A percentile compares a stretch with the other conserved stretches of the same genome.
phyloP scores from a whole-genome alignment of 2,797 vertebrate genomes.

The Pseudochirops cupreus region DNA sequence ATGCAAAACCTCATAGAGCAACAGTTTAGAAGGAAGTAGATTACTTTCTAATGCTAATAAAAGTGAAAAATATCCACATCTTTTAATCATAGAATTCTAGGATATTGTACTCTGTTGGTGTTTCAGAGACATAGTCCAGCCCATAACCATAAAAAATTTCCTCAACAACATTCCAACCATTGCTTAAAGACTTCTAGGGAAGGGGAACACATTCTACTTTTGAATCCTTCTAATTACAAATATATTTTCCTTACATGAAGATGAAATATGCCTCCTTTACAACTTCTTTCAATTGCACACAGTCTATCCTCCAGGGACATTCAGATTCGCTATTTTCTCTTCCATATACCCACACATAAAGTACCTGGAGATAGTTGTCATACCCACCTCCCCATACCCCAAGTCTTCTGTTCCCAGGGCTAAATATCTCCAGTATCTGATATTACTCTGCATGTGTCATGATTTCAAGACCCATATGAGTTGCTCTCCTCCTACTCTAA shows the following conservation, averaged over 20 bases:
- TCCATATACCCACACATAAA: background rate
- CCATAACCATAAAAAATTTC: background rate
- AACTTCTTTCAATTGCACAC: background rate
- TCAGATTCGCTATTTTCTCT: background rate
- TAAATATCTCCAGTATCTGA: background rate
- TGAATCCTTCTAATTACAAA: background rate
- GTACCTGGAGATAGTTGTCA: background rate
- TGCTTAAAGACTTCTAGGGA: background rate
- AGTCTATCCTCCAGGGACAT: background rate
- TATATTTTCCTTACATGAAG: background rate
- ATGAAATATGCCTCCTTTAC: background rate
- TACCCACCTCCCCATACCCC: background rate
- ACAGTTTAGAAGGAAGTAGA: background rate
- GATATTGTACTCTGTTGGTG: background rate
- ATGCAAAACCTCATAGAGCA: background rate
- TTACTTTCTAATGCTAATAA: background rate
- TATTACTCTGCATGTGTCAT: background rate
- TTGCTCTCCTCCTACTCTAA: background rate
- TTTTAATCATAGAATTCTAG: background rate
- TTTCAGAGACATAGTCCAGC: background rate
- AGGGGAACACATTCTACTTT: background rate
- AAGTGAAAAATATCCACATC: background rate
- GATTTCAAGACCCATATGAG: background rate
- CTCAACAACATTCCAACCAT: background rate
- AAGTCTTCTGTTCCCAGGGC: background rate